Percentiles rank a stretch among this genome's conserved stretches.
These are phyloP conservation scores for Netelia virgata DNA, from an alignment of 2,888 invertebrate genomes.

Conservation along the genomic window DNA sequence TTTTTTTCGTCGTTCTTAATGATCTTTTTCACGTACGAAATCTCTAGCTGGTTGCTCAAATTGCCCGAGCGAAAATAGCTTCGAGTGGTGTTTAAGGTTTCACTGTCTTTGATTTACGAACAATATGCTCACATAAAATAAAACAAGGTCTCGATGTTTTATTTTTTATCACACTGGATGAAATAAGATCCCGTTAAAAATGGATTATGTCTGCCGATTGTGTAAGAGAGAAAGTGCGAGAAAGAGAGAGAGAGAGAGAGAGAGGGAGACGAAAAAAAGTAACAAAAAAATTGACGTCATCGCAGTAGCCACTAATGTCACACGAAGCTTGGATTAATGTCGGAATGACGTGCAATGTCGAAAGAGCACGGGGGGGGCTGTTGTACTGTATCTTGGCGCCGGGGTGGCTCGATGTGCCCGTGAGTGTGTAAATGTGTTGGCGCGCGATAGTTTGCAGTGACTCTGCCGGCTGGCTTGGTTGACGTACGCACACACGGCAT, in stretches of 20 bases:
- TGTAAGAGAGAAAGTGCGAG: slow-evolving; percentile 13
- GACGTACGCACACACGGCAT: slow-evolving; percentile 63
- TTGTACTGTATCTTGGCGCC: slow-evolving; percentile 6
- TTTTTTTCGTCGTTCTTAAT: slow-evolving; percentile 23
- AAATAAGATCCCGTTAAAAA: not conserved
- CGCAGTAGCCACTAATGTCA: slow-evolving; percentile 64
- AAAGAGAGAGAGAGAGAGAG: not conserved
- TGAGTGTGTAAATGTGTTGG: not conserved
- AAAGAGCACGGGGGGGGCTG: slow-evolving; percentile 51
- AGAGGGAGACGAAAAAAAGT: not conserved
- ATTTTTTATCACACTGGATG: not conserved
- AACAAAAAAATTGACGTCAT: slow-evolving; percentile 60
- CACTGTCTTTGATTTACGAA: too few relatives aligned
- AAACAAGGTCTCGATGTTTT: not conserved
- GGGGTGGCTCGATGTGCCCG: slow-evolving; percentile 20
- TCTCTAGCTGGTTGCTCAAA: too few relatives aligned
- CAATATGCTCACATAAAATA: not conserved
- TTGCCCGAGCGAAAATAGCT: too few relatives aligned
- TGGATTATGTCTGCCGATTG: not conserved
- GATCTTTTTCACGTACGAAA: slow-evolving; percentile 18
- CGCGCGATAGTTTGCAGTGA: slow-evolving; percentile 20
- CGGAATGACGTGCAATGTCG: slow-evolving; percentile 69
- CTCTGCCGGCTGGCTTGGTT: slow-evolving; percentile 20
- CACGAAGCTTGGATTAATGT: slow-evolving; percentile 68
- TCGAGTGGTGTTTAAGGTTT: too few relatives aligned